Base-by-base conservation (phyloP, 37 sponge, comb jelly and placozoan genomes). In the Theonella swinhoei region DNA sequence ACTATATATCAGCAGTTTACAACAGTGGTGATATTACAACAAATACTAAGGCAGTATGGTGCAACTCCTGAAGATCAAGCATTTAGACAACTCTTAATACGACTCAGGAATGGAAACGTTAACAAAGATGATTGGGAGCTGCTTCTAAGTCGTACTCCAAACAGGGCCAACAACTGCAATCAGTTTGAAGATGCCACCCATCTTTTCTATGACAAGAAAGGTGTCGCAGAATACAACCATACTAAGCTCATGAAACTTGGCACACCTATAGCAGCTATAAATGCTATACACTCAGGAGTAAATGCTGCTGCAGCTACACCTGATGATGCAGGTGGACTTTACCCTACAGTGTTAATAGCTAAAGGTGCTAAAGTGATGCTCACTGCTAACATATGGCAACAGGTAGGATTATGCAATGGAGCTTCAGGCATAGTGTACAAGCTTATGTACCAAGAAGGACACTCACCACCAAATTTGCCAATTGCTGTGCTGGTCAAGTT, bases 351-450 rank as follows among this genome's bases (percentile, higher is more conserved):
- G 14, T 58, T 30, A 9, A 30, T 76, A 42, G 26, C 54, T 25
- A 47, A 42, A 9, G 26, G 26, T 11, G 68, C 68, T 67, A 8
- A 72, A 31, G 74, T 72, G 23, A 72, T 72, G 74, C 74, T 72
- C 33, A 72, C 74, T 39, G 23, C 74, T 40, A 72, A 72, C 42
- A 19, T 72, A 39, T 72, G 74, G 74, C 32, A 33, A 34, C 23
- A 72, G 33, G 74, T 34, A 72, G 74, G 74, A 8, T 23, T 72
- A 8, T 72, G 74, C 34, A 76, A 76, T 76, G 77, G 77, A 25
- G 32, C 62, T 25, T 14, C 60, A 58, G 77, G 77, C 42, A 19
- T 25, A 30, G 32, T 76, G 22, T 7, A 47, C 30, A 17, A 19
- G 8, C 9, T 76, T 47, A 33, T 42, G 61, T 76, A 76, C 33